phyloP scores from a whole-genome alignment of 1,140 invertebrate species.

The Glossosoma conforme region DNA sequence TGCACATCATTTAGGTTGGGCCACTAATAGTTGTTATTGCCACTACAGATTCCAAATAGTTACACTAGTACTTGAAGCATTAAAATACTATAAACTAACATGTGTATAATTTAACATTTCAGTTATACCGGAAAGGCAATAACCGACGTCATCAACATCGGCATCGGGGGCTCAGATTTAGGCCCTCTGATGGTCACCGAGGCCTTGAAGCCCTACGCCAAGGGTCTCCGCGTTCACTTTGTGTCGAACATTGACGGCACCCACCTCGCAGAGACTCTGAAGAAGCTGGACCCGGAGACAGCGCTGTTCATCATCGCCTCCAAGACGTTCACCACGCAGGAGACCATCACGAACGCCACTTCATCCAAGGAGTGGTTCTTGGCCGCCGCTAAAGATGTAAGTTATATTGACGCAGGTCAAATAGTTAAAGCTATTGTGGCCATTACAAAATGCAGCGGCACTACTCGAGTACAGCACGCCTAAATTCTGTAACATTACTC shows the following conservation, averaged over 20 bases:
- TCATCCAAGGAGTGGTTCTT: constrained; percentile 97
- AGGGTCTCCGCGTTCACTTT: constrained; percentile 91
- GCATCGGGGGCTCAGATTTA: constrained; percentile 98
- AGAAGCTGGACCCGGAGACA: constrained; percentile 88
- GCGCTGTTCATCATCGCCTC: constrained; percentile 98
- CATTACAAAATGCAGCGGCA: too few species aligned
- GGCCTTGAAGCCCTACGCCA: constrained; percentile 86
- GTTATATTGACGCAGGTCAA: constrained; percentile 11
- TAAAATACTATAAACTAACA: too few species aligned
- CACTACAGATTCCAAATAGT: too few species aligned
- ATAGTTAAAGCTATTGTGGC: too few species aligned
- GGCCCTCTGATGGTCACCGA: constrained; percentile 99
- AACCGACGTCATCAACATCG: constrained; percentile 98
- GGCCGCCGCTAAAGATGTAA: constrained; percentile 78
- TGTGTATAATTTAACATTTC: too few species aligned
- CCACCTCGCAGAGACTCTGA: constrained; percentile 91
- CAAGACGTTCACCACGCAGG: constrained; percentile 99
- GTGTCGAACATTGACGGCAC: constrained; percentile 99
- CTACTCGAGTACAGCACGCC: too few species aligned
- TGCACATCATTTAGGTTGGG: too few species aligned
- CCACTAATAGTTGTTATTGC: too few species aligned
- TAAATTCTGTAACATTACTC: too few species aligned
- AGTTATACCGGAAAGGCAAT: constrained; percentile 92
- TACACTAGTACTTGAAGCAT: too few species aligned
- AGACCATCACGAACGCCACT: constrained; percentile 98